Evolutionary conservation across 2,888 invertebrate genomes (phyloP).

Genomic region (Caenorhabditis sp.): DNA sequence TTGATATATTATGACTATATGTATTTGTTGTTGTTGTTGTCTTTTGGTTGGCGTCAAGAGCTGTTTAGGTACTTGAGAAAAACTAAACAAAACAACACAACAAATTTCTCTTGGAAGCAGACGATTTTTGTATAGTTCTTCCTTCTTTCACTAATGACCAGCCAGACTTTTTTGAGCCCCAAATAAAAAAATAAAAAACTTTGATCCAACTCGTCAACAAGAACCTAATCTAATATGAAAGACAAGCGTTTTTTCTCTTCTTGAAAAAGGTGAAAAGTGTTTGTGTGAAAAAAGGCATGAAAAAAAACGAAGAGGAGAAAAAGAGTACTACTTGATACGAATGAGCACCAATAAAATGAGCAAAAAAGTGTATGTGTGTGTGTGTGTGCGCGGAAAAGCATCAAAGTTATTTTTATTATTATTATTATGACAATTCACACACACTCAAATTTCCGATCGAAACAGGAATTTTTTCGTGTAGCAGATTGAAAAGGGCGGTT

Average conservation of each 20-base stretch:
- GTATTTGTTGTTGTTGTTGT: conserved; percentile 1
- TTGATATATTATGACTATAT: background rate
- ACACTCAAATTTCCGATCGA: no score
- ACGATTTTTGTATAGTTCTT: background rate
- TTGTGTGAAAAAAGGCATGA: background rate
- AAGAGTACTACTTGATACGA: background rate
- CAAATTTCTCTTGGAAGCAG: no score
- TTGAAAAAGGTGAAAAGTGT: background rate
- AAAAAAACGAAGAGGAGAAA: background rate
- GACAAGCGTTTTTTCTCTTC: no score
- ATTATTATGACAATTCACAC: no score
- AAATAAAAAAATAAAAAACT: no score
- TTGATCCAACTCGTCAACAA: no score
- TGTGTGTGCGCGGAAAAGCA: background rate
- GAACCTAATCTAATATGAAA: no score
- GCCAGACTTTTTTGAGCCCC: no score
- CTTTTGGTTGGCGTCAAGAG: background rate
- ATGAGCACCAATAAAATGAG: background rate
- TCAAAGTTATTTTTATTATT: background rate
- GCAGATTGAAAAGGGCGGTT: no score
- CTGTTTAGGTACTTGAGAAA: background rate
- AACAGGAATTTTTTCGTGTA: no score
- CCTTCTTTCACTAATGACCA: background rate
- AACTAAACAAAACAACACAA: background rate
- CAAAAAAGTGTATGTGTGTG: background rate